Evolutionary conservation across 2,113 vertebrate genomes (phyloP).

Genomic region (Bufo gargarizans): DNA sequence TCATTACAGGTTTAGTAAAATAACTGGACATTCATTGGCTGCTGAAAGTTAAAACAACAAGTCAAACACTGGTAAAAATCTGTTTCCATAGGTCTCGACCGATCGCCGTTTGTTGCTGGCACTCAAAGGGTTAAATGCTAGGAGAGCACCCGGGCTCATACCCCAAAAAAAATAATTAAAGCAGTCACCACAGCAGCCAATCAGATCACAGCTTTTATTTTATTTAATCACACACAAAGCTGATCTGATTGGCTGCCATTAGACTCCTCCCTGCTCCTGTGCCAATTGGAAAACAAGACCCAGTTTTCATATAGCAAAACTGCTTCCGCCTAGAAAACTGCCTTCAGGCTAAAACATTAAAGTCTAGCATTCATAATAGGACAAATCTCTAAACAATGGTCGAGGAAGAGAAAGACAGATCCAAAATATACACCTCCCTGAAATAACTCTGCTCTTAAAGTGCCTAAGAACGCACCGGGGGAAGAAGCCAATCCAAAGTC

Average conservation of each 20-base stretch:
- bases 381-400: background rate
- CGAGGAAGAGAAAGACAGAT: background rate
- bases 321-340: background rate
- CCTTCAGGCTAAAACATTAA: background rate
- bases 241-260: background rate
- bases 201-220: background rate
- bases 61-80: conserved; percentile 43
- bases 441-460: background rate
- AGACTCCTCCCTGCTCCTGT: background rate
- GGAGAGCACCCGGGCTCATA: background rate
- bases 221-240: background rate
- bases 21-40: conserved; percentile 88
- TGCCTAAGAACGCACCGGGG: background rate
- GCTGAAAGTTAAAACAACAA: conserved; percentile 67
- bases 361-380: background rate
- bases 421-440: background rate
- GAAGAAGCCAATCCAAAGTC: background rate
- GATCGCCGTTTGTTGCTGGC: background rate
- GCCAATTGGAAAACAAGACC: background rate
- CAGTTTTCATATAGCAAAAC: background rate
- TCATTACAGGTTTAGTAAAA: conserved; percentile 83
- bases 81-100: background rate
- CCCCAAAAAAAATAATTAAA: background rate
- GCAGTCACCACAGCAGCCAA: background rate
- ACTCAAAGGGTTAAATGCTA: background rate